Percentiles rank a stretch among this genome's conserved stretches.
Conservation (phyloP, 2,797 vertebrate species). For the Typhlichthys subterraneus region DNA sequence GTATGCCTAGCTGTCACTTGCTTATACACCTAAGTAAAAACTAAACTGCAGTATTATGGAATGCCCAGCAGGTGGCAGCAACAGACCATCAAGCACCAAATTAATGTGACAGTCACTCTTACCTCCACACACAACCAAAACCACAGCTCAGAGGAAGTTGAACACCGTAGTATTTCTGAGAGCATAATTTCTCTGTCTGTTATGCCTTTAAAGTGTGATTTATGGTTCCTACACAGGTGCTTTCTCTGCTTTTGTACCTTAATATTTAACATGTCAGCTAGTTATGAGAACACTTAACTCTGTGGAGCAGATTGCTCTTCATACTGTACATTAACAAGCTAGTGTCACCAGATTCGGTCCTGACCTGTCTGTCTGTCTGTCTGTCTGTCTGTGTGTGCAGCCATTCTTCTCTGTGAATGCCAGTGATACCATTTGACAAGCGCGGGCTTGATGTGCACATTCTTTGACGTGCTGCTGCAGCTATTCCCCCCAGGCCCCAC, state of each 20-base stretch:
- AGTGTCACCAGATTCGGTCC: not conserved
- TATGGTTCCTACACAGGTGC: not conserved
- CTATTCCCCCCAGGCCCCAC: conserved; percentile 11
- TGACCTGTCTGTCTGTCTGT: conserved; percentile 9
- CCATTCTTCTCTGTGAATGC: conserved; percentile 33
- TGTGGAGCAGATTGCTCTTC: conserved; percentile 6
- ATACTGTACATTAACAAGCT: not conserved
- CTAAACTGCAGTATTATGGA: conserved; percentile 57
- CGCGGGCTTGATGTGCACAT: conserved; percentile 73
- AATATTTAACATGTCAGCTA: conserved; percentile 5
- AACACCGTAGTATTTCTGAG: conserved; percentile 5
- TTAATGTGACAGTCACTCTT: not conserved
- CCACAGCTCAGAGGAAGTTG: conserved; percentile 10
- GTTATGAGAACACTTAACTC: conserved; percentile 11
- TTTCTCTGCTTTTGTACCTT: not conserved
- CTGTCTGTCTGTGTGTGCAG: conserved; percentile 10
- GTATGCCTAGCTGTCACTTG: not conserved
- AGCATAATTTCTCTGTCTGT: not conserved
- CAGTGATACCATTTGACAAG: conserved; percentile 66
- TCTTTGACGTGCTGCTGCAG: conserved; percentile 67
- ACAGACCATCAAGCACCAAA: conserved; percentile 26
- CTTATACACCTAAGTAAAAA: conserved; percentile 20
- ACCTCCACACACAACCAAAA: not conserved
- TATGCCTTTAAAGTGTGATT: not conserved
- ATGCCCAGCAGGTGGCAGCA: conserved; percentile 77